Percentiles rank a stretch among this genome's conserved stretches.
phyloP scores from a whole-genome alignment of 2,888 invertebrate species.

The Dasysyrphus albostriatus region DNA sequence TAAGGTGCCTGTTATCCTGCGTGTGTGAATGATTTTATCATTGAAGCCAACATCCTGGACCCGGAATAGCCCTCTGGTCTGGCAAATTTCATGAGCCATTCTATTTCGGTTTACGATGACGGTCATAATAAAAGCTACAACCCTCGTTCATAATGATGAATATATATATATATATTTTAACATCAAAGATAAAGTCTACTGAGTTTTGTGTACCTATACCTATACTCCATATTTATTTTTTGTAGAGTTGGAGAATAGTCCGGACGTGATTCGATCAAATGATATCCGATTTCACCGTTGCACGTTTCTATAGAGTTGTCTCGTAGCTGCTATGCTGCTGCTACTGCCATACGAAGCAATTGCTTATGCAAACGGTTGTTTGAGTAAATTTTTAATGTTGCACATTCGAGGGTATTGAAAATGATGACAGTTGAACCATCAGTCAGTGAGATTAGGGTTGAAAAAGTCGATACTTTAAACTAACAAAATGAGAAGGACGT shows the following conservation, averaged over 20 bases:
- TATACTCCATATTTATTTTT: constrained; percentile 1
- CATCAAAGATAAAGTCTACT: constrained; percentile 35
- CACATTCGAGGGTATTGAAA: constrained; percentile 22
- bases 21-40: constrained; percentile 3
- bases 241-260: constrained; percentile 38
- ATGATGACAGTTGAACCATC: not conserved
- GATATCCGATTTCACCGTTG: constrained; percentile 75
- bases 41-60: constrained; percentile 28
- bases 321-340: not conserved
- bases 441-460: constrained; percentile 24
- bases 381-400: constrained; percentile 60
- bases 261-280: constrained; percentile 77
- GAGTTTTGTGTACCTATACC: constrained; percentile 35
- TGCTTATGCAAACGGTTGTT: constrained; percentile 39
- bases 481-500: constrained; percentile 32
- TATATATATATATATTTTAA: constrained; percentile 7
- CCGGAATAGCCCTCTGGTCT: constrained; percentile 36
- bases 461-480: constrained; percentile 26
- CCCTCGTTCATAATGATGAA: constrained; percentile 1
- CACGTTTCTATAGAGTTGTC: constrained; percentile 30
- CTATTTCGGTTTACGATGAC: constrained; percentile 16
- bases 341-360: not conserved
- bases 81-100: constrained; percentile 49
- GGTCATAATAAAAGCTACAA: constrained; percentile 10
- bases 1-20: not conserved